Conservation (phyloP, 2,888 invertebrate genomes). For the Trichopria drosophilae region DNA sequence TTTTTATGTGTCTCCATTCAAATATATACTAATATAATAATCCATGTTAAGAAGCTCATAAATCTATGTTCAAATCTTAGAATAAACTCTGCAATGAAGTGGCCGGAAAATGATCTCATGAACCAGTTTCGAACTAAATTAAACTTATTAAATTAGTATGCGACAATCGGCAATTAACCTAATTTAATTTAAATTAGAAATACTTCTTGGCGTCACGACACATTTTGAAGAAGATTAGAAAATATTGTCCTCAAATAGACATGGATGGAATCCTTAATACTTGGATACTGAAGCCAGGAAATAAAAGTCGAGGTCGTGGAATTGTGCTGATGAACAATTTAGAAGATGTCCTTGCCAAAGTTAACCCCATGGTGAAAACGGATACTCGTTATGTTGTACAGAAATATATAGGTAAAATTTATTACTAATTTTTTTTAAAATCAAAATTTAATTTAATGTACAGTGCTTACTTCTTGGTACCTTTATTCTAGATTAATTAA, state of each 20-base stretch:
- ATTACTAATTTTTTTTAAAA: conserved; percentile 8
- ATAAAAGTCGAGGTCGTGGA: conserved; percentile 88
- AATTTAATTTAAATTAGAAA: no score
- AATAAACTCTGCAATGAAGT: no score
- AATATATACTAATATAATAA: no score
- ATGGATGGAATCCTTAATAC: conserved; percentile 86
- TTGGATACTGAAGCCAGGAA: conserved; percentile 95
- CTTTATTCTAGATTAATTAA: not conserved
- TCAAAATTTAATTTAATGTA: not conserved
- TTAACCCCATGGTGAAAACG: conserved; percentile 56
- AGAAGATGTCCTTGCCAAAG: conserved; percentile 77
- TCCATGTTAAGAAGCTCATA: no score
- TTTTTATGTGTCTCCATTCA: no score
- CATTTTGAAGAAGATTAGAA: conserved; percentile 68
- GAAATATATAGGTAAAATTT: conserved; percentile 83
- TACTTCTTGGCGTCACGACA: conserved; percentile 53
- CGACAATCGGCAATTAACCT: no score
- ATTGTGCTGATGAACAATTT: conserved; percentile 84
- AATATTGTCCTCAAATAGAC: conserved; percentile 80
- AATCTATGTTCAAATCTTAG: no score
- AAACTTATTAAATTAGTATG: not conserved
- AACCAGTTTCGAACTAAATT: conserved; percentile 4
- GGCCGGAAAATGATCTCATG: not conserved
- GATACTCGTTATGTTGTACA: conserved; percentile 88
- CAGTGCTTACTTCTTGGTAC: not conserved